Base-by-base conservation (phyloP, 2,888 invertebrate genomes). In the Lochmaea capreae region DNA sequence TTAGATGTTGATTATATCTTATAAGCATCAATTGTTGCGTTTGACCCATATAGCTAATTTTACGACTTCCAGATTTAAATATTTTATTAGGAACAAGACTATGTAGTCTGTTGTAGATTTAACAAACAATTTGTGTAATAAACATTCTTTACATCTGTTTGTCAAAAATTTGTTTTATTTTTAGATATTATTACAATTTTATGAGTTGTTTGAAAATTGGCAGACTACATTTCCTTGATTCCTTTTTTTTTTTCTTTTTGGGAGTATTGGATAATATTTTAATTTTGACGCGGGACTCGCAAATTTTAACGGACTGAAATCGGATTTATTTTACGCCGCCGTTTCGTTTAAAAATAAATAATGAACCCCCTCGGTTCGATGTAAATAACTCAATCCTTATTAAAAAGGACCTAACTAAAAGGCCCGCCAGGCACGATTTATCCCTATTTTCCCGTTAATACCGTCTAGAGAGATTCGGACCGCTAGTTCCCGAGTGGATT, bases 311-410 rank as follows among this genome's bases (percentile, higher is more conserved):
- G 71, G 75, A 76, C 76, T 76, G 65, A 22, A 33, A 73, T 81
- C 81, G 83, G 83, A 85, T 85, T 86, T 84, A 85, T 85, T 83
- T 82, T 77, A 61, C 80, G 82, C 84, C 81, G 81, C 84, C 85
- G 85, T 85, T 85, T 84, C 85, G 85, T 85, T 86, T 86, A 86
- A 85, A 85, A 85, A 85, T 85, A 86, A 86, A 86, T 86, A 85
- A 86, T 86, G 85, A 85, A 85, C 85, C 84, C 85, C 85, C 81
- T 79, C 22, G 82, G 42, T 61, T 67, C 83, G 85, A 84, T 84
- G 85, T 84, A 85, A 85, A 85, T 86, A 86, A 85, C 84, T 86
- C 85, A 84, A 83, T 81, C 83, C 83, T 84, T 83, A 83, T 84
- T 84, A 84, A 75, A 79, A 80, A 81, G 81, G 78, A 39, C 66